Evolutionary conservation across 2,113 vertebrate genomes (phyloP).

Genomic region (Cyanistes caeruleus): DNA sequence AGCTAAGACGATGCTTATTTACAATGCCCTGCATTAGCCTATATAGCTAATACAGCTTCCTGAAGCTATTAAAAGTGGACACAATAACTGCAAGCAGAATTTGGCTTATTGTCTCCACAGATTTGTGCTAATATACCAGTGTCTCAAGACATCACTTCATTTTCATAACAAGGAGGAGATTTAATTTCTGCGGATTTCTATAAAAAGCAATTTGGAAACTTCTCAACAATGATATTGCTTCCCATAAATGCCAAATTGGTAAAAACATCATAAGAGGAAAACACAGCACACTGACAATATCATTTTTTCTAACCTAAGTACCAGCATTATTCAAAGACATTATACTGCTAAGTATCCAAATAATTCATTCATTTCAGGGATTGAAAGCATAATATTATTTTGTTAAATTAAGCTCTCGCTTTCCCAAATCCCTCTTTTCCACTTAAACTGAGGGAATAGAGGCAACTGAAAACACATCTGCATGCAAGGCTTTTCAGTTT

Average conservation of each 20-base stretch:
- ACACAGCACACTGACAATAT: constrained; percentile 26
- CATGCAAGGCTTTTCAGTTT: background rate
- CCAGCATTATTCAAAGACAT: constrained; percentile 69
- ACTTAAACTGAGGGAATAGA: constrained; percentile 8
- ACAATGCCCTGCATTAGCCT: background rate
- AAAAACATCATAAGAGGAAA: constrained; percentile 53
- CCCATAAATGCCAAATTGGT: constrained; percentile 59
- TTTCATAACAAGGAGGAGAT: constrained; percentile 71
- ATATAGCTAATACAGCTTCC: background rate
- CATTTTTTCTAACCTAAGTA: constrained; percentile 54
- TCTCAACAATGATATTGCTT: constrained; percentile 67
- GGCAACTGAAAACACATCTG: background rate
- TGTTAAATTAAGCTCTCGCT: constrained; percentile 19
- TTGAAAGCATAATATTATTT: constrained; percentile 24
- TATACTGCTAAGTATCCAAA: constrained; percentile 47
- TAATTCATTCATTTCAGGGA: constrained; percentile 60
- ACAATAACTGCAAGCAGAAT: constrained; percentile 12
- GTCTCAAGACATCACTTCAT: constrained; percentile 64
- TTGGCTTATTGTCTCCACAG: constrained; percentile 41
- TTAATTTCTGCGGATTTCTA: constrained; percentile 62
- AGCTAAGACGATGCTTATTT: background rate
- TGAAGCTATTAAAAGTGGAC: constrained; percentile 14
- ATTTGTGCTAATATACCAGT: constrained; percentile 29
- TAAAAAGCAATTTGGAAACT: constrained; percentile 73
- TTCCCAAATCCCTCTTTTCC: constrained; percentile 19